A percentile compares a stretch with the other conserved stretches of the same genome.
These are phyloP conservation scores for Pedicia rivosa DNA, from an alignment of 2,888 invertebrate genomes.

Conservation along the genomic window DNA sequence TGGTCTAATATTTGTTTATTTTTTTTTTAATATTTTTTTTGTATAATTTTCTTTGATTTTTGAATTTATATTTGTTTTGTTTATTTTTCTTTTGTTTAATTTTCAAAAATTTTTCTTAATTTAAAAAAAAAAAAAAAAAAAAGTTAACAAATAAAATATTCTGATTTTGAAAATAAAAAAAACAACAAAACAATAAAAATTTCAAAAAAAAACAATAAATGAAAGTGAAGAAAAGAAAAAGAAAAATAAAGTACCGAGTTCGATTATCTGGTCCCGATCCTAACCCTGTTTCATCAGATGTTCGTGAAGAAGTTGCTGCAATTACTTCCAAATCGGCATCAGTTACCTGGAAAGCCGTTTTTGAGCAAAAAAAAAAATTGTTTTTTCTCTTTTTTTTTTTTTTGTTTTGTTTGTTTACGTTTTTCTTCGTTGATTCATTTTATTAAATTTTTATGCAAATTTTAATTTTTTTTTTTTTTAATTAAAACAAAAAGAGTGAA, in stretches of 20 bases:
- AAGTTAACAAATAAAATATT: too few relatives aligned
- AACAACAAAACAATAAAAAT: too few relatives aligned
- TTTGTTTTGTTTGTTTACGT: not conserved
- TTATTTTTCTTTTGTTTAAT: conserved; percentile 1
- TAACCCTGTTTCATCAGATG: conserved; percentile 89
- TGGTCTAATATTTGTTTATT: conserved; percentile 21
- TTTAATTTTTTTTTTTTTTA: not conserved
- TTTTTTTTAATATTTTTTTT: conserved; percentile 13
- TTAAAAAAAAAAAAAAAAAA: too few relatives aligned
- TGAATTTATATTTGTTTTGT: not conserved
- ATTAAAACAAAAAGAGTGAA: too few relatives aligned
- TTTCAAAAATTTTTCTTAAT: too few relatives aligned
- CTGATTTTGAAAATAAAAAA: too few relatives aligned
- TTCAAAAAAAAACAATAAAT: too few relatives aligned
- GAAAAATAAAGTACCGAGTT: conserved; percentile 48
- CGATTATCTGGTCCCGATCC: conserved; percentile 69
- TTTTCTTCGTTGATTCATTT: not conserved
- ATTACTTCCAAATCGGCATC: conserved; percentile 31
- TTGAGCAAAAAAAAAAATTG: not conserved
- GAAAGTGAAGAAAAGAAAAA: too few relatives aligned
- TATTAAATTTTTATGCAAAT: not conserved
- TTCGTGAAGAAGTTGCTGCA: conserved; percentile 54
- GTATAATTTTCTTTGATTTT: conserved; percentile 4
- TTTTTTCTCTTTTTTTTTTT: not conserved
- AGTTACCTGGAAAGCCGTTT: conserved; percentile 21